These are phyloP conservation scores for Glaucomys volans DNA, from an alignment of 2,113 vertebrate species.

Conservation along the genomic window DNA sequence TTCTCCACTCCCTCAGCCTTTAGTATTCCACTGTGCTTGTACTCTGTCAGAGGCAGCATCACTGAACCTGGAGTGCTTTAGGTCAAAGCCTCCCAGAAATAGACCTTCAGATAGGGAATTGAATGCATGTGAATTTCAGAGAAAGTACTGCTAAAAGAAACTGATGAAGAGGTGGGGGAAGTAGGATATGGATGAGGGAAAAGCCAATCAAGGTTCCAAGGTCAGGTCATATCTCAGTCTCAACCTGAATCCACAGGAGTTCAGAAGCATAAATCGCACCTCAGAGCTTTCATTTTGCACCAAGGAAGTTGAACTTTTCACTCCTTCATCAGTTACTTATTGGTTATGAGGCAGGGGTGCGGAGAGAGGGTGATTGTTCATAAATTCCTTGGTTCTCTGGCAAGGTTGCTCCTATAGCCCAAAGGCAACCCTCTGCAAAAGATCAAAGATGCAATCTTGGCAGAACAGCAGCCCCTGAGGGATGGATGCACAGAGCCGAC, in stretches of 20 bases:
- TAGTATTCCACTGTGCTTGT: accelerated
- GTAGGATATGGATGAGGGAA: no score
- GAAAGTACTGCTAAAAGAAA: not conserved
- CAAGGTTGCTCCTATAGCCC: not conserved
- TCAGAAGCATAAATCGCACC: not conserved
- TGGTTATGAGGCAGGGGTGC: not conserved
- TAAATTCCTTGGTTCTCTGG: not conserved
- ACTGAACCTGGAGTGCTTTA: not conserved
- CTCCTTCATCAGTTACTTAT: not conserved
- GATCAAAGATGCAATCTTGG: not conserved
- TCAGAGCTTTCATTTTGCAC: not conserved
- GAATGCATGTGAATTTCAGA: not conserved
- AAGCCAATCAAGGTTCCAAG: not conserved
- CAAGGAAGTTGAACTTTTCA: not conserved
- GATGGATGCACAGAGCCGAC: not conserved
- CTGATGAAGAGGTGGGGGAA: not conserved
- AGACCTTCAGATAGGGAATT: not conserved
- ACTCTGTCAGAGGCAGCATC: accelerated
- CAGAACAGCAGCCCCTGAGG: not conserved
- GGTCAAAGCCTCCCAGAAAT: not conserved
- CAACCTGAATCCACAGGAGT: not conserved
- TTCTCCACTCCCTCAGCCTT: not conserved
- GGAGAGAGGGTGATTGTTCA: not conserved
- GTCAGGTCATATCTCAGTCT: not conserved
- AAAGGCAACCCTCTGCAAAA: not conserved